phyloP scores from a whole-genome alignment of 2,888 invertebrate genomes.

The Nephrotoma guestfalica region DNA sequence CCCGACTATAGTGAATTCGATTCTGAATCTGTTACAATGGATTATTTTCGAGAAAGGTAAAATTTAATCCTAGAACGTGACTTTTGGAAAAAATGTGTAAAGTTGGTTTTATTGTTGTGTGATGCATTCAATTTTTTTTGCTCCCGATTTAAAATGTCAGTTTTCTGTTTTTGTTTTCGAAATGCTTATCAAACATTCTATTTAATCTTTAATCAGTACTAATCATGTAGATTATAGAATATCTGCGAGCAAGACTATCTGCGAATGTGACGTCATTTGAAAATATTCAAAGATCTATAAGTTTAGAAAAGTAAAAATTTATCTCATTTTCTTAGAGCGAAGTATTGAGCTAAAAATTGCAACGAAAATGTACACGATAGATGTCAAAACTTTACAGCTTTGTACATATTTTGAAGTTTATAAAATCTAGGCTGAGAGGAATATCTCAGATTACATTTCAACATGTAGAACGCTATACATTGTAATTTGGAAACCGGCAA shows the following conservation, averaged over 20 bases:
- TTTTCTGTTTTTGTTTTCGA: background rate
- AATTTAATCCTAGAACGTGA: slow-evolving; percentile 2
- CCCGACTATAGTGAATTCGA: slow-evolving; percentile 41
- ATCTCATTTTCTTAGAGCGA: too few species aligned
- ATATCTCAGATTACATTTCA: too few species aligned
- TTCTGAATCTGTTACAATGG: slow-evolving; percentile 36
- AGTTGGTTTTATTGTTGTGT: background rate
- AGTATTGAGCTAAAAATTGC: too few species aligned
- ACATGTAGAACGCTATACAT: too few species aligned
- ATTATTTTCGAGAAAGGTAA: slow-evolving; percentile 37
- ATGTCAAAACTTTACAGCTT: too few species aligned
- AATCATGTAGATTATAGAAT: background rate
- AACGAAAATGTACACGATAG: too few species aligned
- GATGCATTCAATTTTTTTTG: background rate
- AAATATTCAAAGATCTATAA: background rate
- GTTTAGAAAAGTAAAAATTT: too few species aligned
- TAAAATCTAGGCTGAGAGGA: too few species aligned
- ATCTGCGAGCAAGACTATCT: background rate
- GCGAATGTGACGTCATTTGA: background rate
- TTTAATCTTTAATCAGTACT: background rate
- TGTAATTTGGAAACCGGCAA: too few species aligned
- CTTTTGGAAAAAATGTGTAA: background rate
- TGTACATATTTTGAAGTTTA: too few species aligned
- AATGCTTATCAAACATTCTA: background rate
- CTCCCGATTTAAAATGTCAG: background rate